phyloP scores from a whole-genome alignment of 2,797 vertebrate genomes.

The Labeo calbasu region DNA sequence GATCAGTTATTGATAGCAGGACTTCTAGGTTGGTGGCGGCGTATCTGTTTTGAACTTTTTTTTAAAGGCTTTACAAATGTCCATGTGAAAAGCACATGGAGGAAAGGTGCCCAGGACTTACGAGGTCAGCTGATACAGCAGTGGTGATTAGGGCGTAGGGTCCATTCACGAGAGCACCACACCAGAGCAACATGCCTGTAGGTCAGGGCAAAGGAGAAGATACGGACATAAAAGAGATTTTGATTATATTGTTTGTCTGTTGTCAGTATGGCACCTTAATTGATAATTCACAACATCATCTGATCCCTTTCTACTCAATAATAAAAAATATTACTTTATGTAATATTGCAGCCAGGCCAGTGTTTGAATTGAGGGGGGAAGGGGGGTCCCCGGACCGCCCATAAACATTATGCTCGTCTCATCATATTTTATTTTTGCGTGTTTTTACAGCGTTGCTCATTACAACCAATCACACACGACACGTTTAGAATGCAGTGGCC shows the following conservation, averaged over 20 bases:
- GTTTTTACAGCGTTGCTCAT: too few species aligned
- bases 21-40: not conserved
- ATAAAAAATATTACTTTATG: not conserved
- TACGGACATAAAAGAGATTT: not conserved
- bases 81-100: constrained; percentile 33
- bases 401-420: too few species aligned
- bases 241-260: not conserved
- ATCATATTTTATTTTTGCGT: too few species aligned
- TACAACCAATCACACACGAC: too few species aligned
- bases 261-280: not conserved
- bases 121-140: constrained; percentile 94
- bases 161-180: constrained; percentile 92
- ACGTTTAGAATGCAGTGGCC: too few species aligned
- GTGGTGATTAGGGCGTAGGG: constrained; percentile 97
- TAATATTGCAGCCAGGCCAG: not conserved
- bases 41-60: not conserved
- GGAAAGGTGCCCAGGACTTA: constrained; percentile 68
- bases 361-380: too few species aligned
- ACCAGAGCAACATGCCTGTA: constrained; percentile 90
- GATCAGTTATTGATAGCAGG: constrained; percentile 19
- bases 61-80: not conserved
- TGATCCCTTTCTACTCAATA: not conserved
- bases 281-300: not conserved
- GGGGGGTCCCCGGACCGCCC: too few species aligned
- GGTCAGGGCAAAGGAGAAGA: not conserved